Evolutionary conservation across 37 sponge, comb jelly and placozoan genomes (phyloP).

Genomic region (Amphimedon queenslandica): DNA sequence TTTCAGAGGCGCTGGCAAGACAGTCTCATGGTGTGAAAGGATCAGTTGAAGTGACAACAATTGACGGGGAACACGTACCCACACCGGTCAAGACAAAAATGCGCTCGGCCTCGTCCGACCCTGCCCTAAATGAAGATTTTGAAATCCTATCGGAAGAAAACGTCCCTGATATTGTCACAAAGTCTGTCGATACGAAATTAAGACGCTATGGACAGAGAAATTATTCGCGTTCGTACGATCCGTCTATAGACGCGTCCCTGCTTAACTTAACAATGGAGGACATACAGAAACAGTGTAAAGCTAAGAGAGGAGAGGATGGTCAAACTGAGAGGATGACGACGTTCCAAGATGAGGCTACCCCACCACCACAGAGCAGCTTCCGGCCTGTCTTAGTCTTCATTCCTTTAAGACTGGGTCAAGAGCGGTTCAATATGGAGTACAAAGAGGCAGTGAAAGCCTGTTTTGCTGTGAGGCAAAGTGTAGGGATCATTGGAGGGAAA

Average conservation of each 20-base stretch:
- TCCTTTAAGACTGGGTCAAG: constrained; percentile 91
- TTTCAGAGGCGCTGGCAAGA: neutral
- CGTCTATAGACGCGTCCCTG: neutral
- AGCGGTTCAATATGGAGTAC: constrained; percentile 81
- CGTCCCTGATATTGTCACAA: neutral
- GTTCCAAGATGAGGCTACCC: neutral
- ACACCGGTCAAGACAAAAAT: neutral
- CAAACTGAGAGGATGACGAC: neutral
- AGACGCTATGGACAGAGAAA: neutral
- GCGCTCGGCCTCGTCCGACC: neutral
- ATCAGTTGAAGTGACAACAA: neutral
- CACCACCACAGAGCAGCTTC: neutral
- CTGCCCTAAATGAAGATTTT: neutral
- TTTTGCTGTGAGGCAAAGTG: constrained; percentile 79
- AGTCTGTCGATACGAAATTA: neutral
- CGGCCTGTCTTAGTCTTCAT: constrained; percentile 84
- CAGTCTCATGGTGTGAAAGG: neutral
- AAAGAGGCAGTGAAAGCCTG: constrained; percentile 75
- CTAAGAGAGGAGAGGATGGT: neutral
- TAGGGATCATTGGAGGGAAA: constrained; percentile 94
- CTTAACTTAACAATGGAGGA: neutral
- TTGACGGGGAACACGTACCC: neutral
- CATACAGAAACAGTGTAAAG: neutral
- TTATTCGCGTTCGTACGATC: neutral
- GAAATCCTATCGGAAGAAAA: neutral